Evolutionary conservation across 2,113 vertebrate species (phyloP).

Genomic region (Cathartes aura): DNA sequence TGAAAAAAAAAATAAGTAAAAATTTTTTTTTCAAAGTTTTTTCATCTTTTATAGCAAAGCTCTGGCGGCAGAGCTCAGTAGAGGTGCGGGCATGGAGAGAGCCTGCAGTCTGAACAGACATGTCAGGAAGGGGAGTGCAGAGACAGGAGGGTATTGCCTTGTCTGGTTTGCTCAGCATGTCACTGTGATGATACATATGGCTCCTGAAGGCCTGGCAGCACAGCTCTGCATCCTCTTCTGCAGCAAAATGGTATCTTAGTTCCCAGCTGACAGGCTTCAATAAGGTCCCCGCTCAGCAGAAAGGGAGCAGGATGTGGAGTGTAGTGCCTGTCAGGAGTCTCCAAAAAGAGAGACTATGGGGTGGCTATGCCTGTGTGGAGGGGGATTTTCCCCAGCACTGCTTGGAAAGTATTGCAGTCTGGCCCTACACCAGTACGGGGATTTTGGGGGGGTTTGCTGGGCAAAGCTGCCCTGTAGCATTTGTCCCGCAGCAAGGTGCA

Average conservation of each 20-base stretch:
- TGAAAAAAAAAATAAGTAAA: background rate
- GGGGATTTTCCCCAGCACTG: background rate
- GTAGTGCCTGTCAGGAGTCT: background rate
- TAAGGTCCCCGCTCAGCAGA: background rate
- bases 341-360: background rate
- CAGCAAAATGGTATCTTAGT: background rate
- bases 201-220: background rate
- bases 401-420: background rate
- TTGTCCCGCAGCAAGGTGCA: background rate
- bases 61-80: background rate
- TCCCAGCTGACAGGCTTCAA: background rate
- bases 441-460: background rate
- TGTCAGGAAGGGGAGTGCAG: rapidly evolving
- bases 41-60: background rate
- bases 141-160: background rate
- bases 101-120: background rate
- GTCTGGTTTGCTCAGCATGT: background rate
- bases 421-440: background rate
- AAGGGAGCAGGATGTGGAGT: background rate
- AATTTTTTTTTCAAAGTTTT: background rate
- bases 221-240: background rate
- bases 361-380: background rate
- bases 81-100: background rate
- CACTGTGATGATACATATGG: rapidly evolving
- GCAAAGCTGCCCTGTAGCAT: background rate